Base-by-base conservation (phyloP, 2,888 invertebrate genomes). In the Argyresthia albistria region DNA sequence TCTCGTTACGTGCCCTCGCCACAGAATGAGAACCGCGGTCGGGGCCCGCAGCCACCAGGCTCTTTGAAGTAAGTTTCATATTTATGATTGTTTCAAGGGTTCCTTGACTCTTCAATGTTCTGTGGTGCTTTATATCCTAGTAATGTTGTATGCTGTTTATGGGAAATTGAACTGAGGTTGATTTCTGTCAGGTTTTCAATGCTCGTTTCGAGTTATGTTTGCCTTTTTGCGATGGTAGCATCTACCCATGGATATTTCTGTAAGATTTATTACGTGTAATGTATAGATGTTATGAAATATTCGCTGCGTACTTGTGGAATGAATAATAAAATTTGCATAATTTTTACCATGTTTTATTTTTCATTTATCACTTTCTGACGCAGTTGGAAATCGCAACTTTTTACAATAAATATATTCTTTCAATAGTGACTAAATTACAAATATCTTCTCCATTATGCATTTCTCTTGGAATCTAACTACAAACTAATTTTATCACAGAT, bases 401-500 rank as follows among this genome's bases (percentile, higher is more conserved):
- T 73, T 81, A 81, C 80, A 86, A 87, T 87, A 87, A 87, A 87
- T 87, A 86, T 52, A 37, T 70, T 70, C 73, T 70, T 66, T 60
- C 63, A 60, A 58, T 25, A 66, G 70, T 73, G 71, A 72, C 75
- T 80, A 76, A 67, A 65, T 71, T 80, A 80, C 74, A 80, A 76
- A 79, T 80, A 71, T 80, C 79, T 78, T 80, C 66, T 67, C 6
- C 25, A 25, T 52, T 46, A 69, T 70, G 68, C 66, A 66, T 67
- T 72, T 37, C 37, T 39, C 70, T 69, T 64, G 60, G 71, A 69
- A 63, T 64, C 64, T 68, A 69, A 69, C 69, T 80, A 75, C 45
- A 54, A 70, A 59, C 80, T 84, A 84, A 71, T 69, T 70, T 80
- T 86, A 87, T 87, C 86, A 87, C 86, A 87, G 86, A 81, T 84